Conservation (phyloP, 2,797 vertebrate genomes). For the Sternotherus odoratus region DNA sequence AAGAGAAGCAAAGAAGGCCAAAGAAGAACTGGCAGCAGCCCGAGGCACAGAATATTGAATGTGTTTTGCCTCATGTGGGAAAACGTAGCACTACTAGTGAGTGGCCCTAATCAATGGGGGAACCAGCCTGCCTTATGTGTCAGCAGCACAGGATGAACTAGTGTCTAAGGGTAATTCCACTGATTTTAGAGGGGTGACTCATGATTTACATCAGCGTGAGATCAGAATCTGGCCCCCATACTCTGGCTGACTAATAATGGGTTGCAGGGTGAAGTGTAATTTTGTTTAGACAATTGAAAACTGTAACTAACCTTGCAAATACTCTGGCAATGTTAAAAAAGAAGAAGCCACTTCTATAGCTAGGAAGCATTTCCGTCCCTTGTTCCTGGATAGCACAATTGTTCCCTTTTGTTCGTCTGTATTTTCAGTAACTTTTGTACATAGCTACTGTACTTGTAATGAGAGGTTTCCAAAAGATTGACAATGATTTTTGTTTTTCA, state of each 20-base stretch:
- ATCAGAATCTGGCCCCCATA: neutral
- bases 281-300: constrained; percentile 31
- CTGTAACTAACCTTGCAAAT: neutral
- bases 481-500: neutral
- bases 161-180: neutral
- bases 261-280: neutral
- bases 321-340: neutral
- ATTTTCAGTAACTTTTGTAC: neutral
- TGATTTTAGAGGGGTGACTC: neutral
- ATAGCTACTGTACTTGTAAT: neutral
- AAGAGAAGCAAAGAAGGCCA: neutral
- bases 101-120: neutral
- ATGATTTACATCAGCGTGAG: neutral
- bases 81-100: neutral
- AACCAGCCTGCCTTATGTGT: neutral
- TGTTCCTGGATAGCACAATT: neutral
- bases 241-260: neutral
- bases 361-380: neutral
- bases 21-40: neutral
- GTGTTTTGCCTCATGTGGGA: neutral
- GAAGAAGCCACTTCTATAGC: neutral
- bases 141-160: neutral
- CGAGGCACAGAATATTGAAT: neutral
- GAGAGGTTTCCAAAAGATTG: neutral
- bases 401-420: constrained; percentile 7